These are phyloP conservation scores for Emys orbicularis DNA, from an alignment of 2,797 vertebrate genomes.

Conservation along the genomic window DNA sequence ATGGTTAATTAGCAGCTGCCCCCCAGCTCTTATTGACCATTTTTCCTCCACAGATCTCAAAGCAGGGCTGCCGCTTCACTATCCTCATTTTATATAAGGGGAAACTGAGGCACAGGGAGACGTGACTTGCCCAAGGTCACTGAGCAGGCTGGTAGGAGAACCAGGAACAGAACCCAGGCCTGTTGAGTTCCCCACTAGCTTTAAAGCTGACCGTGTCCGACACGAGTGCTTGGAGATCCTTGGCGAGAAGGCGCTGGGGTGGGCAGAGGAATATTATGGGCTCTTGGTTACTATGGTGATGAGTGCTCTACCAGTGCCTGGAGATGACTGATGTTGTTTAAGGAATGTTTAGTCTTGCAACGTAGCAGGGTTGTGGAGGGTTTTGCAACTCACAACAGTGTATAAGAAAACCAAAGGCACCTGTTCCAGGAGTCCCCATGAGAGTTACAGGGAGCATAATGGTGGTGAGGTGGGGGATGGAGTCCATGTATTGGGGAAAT, in stretches of 20 bases:
- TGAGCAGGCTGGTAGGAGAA: neutral
- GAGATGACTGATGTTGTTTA: neutral
- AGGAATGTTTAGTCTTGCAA: neutral
- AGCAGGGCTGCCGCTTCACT: no score
- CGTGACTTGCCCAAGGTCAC: neutral
- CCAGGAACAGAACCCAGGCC: neutral
- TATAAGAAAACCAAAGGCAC: neutral
- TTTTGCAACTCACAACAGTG: no score
- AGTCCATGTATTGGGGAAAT: no score
- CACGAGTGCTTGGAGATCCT: neutral
- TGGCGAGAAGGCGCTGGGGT: neutral
- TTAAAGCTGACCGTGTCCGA: no score
- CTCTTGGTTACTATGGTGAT: neutral
- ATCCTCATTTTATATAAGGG: neutral
- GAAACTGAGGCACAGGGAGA: neutral
- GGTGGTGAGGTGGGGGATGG: no score
- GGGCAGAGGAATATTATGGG: neutral
- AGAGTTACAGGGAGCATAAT: neutral
- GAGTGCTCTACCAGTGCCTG: neutral
- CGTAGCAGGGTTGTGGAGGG: neutral
- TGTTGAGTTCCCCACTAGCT: neutral
- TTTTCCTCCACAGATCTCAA: no score
- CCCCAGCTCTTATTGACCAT: no score
- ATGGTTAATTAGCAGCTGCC: neutral
- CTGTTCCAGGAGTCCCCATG: neutral